Evolutionary conservation across 2,113 vertebrate genomes (phyloP).

Genomic region (Lichenostomus cassidix): DNA sequence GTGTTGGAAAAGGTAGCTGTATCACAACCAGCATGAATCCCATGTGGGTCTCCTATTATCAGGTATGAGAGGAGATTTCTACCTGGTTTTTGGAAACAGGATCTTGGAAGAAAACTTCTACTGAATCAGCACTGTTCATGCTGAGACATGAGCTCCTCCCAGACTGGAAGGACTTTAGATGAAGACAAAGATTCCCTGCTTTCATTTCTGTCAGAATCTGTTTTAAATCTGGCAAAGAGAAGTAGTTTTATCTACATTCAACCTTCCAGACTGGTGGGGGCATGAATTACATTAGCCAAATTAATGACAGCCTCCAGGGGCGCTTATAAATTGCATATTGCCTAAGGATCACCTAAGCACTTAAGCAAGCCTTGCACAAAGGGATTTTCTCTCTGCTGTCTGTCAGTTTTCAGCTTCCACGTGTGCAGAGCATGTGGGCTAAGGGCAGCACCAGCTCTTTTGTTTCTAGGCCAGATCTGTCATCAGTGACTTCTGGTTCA

Average conservation of each 20-base stretch:
- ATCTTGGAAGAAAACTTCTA: background rate
- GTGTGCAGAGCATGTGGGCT: background rate
- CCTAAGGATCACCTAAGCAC: background rate
- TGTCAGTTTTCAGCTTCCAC: background rate
- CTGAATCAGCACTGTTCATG: background rate
- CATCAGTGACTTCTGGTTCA: background rate
- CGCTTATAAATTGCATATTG: constrained; percentile 8
- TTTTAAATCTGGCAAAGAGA: background rate
- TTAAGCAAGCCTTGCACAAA: constrained; percentile 17
- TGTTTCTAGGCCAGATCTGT: background rate
- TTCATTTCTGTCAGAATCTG: background rate
- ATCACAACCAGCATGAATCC: background rate
- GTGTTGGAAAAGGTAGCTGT: background rate
- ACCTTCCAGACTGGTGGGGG: background rate
- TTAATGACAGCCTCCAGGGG: constrained; percentile 5
- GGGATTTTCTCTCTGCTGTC: background rate
- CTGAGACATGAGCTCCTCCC: background rate
- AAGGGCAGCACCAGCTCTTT: background rate
- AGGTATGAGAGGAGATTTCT: background rate
- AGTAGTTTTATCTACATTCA: constrained; percentile 2
- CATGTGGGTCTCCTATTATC: background rate
- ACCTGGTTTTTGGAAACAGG: background rate
- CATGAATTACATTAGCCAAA: constrained; percentile 35
- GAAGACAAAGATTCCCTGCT: background rate
- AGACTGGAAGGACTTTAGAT: background rate